Percentiles rank a stretch among this genome's conserved stretches.
Evolutionary conservation across 2,113 vertebrate genomes (phyloP).

Genomic region (Bolborhynchus lineola): DNA sequence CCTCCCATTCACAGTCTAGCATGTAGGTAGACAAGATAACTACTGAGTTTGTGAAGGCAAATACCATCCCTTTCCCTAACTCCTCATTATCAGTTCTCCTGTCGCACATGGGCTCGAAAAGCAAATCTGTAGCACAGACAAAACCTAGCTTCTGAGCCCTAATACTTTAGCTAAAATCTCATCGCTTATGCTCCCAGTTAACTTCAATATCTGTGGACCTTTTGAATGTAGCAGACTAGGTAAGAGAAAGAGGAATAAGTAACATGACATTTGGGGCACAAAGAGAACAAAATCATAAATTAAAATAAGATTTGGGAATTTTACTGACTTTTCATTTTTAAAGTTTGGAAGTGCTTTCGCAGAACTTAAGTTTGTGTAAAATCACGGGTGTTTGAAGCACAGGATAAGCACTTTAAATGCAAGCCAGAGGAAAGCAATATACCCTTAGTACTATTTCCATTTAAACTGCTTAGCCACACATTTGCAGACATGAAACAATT

Average conservation of each 20-base stretch:
- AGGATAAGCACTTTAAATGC: constrained; percentile 7
- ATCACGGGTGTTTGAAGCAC: background rate
- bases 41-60: background rate
- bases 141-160: background rate
- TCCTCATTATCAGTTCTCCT: background rate
- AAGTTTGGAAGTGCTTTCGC: background rate
- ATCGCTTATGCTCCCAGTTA: background rate
- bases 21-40: background rate
- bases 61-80: background rate
- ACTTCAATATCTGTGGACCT: background rate
- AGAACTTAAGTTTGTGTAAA: background rate
- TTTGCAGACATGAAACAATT: constrained; percentile 54
- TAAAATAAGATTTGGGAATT: background rate
- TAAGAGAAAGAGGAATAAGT: background rate
- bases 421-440: constrained; percentile 26
- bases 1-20: background rate
- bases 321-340: background rate
- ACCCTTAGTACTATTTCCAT: constrained; percentile 19
- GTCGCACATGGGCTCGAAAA: background rate
- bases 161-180: background rate
- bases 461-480: constrained; percentile 63
- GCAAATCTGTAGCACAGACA: background rate
- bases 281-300: background rate
- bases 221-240: background rate
- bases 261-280: background rate